Evolutionary conservation across 2,113 vertebrate genomes (phyloP).

Genomic region (Eptesicus fuscus): DNA sequence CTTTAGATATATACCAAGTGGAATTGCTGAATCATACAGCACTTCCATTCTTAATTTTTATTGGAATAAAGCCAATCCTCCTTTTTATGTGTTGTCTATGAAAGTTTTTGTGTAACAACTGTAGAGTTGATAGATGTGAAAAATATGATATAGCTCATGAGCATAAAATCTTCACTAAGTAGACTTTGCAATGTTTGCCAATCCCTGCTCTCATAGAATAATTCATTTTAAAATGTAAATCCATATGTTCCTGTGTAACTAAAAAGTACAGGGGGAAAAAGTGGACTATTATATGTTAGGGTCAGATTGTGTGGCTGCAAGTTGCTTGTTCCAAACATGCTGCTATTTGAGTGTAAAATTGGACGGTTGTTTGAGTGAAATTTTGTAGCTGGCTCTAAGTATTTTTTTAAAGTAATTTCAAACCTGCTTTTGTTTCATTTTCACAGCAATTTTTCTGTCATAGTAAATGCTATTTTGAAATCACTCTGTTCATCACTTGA

Average conservation of each 20-base stretch:
- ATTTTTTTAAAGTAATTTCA: neutral
- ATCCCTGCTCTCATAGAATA: neutral
- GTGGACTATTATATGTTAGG: neutral
- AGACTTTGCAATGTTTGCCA: neutral
- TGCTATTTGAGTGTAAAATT: neutral
- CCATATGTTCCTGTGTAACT: neutral
- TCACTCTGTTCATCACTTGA: neutral
- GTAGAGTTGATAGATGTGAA: neutral
- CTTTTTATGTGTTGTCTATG: neutral
- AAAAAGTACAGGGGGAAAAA: neutral
- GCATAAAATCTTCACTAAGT: neutral
- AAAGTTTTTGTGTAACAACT: neutral
- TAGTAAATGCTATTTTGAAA: conserved; percentile 38
- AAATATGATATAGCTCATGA: neutral
- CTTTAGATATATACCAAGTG: neutral
- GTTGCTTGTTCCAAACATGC: neutral
- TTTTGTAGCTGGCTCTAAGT: neutral
- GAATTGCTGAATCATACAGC: neutral
- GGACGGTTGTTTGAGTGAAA: neutral
- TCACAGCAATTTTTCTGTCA: neutral
- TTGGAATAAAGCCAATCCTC: neutral
- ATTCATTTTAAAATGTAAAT: neutral
- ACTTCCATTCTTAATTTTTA: neutral
- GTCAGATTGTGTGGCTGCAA: neutral
- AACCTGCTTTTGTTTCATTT: conserved; percentile 15